phyloP scores from a whole-genome alignment of 2,113 vertebrate species.

The Cariama cristata region DNA sequence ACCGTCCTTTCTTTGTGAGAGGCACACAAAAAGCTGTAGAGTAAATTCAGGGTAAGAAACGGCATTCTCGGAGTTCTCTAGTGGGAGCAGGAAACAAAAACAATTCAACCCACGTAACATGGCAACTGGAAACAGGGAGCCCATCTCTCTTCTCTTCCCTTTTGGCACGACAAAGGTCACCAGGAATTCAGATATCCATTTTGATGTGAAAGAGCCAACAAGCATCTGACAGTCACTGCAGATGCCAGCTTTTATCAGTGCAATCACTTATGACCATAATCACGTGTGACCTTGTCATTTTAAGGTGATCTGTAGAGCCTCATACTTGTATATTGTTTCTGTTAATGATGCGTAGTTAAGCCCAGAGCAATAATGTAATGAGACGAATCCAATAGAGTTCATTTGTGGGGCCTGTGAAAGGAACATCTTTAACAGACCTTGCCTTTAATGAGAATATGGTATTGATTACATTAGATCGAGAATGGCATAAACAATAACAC shows the following conservation, averaged over 20 bases:
- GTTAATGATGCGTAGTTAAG: slow-evolving; percentile 58
- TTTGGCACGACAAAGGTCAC: background rate
- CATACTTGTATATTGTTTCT: slow-evolving; percentile 34
- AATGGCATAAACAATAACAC: slow-evolving; percentile 45
- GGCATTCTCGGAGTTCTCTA: background rate
- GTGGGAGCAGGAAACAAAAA: background rate
- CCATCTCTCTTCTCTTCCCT: background rate
- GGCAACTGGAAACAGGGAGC: background rate
- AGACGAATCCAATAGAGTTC: slow-evolving; percentile 50
- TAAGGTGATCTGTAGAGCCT: slow-evolving; percentile 34
- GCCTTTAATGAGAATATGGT: slow-evolving; percentile 65
- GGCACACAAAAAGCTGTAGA: background rate
- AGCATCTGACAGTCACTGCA: background rate
- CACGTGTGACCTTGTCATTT: background rate
- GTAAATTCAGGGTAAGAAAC: background rate
- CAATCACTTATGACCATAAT: slow-evolving; percentile 1
- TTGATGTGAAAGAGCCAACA: background rate
- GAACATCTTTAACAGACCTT: slow-evolving; percentile 51
- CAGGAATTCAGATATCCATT: background rate
- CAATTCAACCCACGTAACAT: background rate
- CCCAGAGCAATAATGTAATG: slow-evolving; percentile 55
- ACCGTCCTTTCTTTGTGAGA: background rate
- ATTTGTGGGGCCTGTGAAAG: slow-evolving; percentile 31
- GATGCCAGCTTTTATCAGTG: background rate
- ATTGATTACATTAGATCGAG: slow-evolving; percentile 67